phyloP scores from a whole-genome alignment of 1,140 invertebrate genomes.

The Monomorium pharaonis region DNA sequence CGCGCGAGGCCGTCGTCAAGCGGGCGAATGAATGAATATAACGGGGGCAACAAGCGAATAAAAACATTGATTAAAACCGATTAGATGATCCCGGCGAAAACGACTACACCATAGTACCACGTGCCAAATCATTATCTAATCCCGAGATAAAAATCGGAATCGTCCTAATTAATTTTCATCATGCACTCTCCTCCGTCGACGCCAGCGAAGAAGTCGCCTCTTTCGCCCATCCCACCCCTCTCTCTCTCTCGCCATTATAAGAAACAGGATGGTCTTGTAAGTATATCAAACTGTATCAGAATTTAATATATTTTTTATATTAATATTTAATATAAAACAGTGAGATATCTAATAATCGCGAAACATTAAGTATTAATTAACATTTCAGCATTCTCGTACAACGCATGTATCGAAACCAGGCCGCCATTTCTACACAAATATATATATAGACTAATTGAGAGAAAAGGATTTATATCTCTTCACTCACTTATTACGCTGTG shows the following conservation, averaged over 20 bases:
- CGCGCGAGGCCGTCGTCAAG: background rate
- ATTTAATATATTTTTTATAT: conserved; percentile 31
- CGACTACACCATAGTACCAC: background rate
- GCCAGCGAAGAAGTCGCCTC: background rate
- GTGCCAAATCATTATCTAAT: background rate
- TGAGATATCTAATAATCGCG: conserved; percentile 27
- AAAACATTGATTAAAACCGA: conserved; percentile 11
- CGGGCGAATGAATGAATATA: background rate
- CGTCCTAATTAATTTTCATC: background rate
- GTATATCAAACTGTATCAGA: conserved; percentile 13
- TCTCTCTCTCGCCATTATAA: background rate
- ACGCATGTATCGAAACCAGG: background rate
- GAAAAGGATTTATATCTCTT: background rate
- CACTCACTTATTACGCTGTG: conserved; percentile 9
- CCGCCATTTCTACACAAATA: background rate
- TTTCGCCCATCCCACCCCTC: no score
- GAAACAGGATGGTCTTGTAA: conserved; percentile 14
- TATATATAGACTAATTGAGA: conserved; percentile 19
- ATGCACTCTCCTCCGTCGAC: background rate
- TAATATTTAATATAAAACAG: conserved; percentile 49
- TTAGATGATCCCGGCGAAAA: background rate
- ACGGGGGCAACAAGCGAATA: background rate
- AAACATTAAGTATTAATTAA: conserved; percentile 35
- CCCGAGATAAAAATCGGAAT: background rate
- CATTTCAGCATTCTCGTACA: conserved; percentile 18